Evolutionary conservation across 2,113 vertebrate genomes (phyloP).

Genomic region (Phaethon lepturus): DNA sequence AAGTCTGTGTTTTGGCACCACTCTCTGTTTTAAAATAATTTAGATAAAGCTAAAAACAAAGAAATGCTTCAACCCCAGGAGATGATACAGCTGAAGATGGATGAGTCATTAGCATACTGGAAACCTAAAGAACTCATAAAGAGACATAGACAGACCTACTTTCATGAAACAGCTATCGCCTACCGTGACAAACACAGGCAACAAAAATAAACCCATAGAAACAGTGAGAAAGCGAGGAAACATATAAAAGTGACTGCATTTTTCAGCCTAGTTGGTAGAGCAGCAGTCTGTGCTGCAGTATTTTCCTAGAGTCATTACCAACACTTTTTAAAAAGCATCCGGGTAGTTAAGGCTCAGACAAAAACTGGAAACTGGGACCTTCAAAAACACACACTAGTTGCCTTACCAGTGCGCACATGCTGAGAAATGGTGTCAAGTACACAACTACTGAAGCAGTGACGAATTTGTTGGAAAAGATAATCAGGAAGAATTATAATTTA

Average conservation of each 20-base stretch:
- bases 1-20: constrained; percentile 44
- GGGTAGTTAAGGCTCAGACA: not conserved
- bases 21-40: constrained; percentile 40
- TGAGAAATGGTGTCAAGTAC: not conserved
- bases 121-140: not conserved
- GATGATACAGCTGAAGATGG: not conserved
- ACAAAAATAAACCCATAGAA: constrained; percentile 18
- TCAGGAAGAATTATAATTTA: not conserved
- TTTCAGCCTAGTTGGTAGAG: not conserved
- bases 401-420: not conserved
- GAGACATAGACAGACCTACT: not conserved
- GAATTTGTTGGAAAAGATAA: not conserved
- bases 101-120: constrained; percentile 1
- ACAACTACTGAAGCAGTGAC: not conserved
- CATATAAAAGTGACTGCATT: not conserved
- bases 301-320: not conserved
- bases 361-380: not conserved
- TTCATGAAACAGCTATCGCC: not conserved
- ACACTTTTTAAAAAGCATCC: not conserved
- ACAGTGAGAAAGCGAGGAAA: not conserved
- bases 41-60: constrained; percentile 47
- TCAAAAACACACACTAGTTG: not conserved
- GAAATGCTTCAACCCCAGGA: not conserved
- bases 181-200: not conserved
- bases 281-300: not conserved